phyloP scores from a whole-genome alignment of 1,140 invertebrate species.

The Temnothorax longispinosus region DNA sequence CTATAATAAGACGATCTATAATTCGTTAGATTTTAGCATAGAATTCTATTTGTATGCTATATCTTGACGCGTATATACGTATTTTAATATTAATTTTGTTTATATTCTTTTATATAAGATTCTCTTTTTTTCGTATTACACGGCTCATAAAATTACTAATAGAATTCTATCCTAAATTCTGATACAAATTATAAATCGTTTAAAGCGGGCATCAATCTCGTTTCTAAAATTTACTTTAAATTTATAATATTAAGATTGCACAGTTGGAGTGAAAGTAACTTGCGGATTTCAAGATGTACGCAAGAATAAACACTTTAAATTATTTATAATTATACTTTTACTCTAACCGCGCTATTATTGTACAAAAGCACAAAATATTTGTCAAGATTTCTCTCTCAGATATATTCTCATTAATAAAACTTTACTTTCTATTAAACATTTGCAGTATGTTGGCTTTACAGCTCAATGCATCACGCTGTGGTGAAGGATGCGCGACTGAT shows the following conservation, averaged over 20 bases:
- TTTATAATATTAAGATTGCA: slow-evolving; percentile 4
- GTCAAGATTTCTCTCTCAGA: slow-evolving; percentile 19
- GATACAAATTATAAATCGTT: not conserved
- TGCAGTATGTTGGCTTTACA: not conserved
- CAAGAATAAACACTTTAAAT: slow-evolving; percentile 26
- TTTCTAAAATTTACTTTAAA: not conserved
- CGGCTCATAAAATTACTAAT: not conserved
- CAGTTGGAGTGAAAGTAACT: slow-evolving; percentile 24
- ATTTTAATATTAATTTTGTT: slow-evolving; percentile 4
- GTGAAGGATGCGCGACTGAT: not conserved
- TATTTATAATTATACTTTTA: slow-evolving; percentile 23
- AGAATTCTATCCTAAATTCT: not conserved
- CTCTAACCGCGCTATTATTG: slow-evolving; percentile 4
- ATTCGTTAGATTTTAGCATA: not conserved
- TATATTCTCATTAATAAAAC: not conserved
- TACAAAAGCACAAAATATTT: not conserved
- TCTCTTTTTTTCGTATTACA: not conserved
- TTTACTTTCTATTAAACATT: slow-evolving; percentile 34
- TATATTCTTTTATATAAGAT: not conserved
- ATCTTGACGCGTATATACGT: not conserved
- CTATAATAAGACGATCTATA: not conserved
- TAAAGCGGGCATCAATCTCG: not conserved
- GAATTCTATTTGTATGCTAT: not conserved
- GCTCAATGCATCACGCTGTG: not conserved
- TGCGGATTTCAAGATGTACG: not conserved